phyloP scores from a whole-genome alignment of 2,113 vertebrate genomes.

The Campylomormyrus numenius region DNA sequence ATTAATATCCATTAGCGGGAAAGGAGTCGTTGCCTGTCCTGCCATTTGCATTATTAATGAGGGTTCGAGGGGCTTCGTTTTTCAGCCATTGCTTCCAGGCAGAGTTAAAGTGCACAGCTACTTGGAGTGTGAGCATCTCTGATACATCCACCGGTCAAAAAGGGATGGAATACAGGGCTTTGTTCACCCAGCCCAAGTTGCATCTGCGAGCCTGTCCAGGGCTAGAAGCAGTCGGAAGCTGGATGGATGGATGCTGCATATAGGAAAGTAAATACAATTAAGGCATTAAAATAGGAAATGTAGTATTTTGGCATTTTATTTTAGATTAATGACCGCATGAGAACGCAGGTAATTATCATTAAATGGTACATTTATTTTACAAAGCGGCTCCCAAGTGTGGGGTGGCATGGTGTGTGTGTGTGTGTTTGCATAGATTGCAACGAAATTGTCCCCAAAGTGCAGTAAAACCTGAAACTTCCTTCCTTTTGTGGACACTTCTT shows the following conservation, averaged over 20 bases:
- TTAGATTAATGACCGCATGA: background rate
- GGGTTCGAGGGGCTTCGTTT: constrained; percentile 10
- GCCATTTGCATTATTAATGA: constrained; percentile 6
- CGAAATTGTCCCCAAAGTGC: no score
- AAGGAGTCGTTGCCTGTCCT: background rate
- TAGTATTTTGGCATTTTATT: background rate
- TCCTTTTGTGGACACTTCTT: no score
- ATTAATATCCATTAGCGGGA: constrained; percentile 5
- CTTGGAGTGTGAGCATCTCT: background rate
- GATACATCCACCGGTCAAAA: background rate
- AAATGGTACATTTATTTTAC: background rate
- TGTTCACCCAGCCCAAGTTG: background rate
- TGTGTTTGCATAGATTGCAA: no score
- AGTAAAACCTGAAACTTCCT: no score
- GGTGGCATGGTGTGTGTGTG: background rate
- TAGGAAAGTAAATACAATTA: background rate
- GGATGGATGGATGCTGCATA: background rate
- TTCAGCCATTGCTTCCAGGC: background rate
- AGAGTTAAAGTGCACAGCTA: background rate
- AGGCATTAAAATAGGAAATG: background rate
- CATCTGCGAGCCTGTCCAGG: background rate
- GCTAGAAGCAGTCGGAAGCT: background rate
- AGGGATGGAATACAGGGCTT: background rate
- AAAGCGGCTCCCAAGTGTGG: background rate
- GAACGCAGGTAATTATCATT: background rate